A percentile compares a stretch with the other conserved stretches of the same genome.
Conservation (phyloP, 2,113 vertebrate genomes). For the Ciconia boyciana region DNA sequence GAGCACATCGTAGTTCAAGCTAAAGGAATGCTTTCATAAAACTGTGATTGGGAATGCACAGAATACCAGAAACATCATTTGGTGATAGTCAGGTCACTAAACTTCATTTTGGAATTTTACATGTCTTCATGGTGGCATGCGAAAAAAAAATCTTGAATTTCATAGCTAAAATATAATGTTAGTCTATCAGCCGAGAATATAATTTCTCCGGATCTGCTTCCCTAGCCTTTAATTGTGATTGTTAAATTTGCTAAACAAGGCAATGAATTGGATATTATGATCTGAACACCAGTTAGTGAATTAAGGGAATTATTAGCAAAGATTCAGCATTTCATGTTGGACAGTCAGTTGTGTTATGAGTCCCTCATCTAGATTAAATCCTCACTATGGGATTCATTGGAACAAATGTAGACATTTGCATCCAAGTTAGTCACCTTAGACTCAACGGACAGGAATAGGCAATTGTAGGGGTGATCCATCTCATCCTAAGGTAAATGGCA, state of each 20-base stretch:
- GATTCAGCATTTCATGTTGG: background rate
- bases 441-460: background rate
- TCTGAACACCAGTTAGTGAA: background rate
- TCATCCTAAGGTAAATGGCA: background rate
- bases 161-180: background rate
- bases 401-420: background rate
- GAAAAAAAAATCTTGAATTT: background rate
- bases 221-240: background rate
- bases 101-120: background rate
- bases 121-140: background rate
- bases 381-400: background rate
- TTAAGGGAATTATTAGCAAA: constrained; percentile 2
- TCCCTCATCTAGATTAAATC: background rate
- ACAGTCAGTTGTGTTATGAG: background rate
- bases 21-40: constrained; percentile 9
- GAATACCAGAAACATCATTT: background rate
- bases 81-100: background rate
- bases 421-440: background rate
- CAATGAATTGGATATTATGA: background rate
- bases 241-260: background rate
- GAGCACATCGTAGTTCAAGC: background rate
- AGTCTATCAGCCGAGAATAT: background rate
- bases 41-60: background rate
- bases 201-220: background rate
- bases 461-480: background rate